Base-by-base conservation (phyloP, 2,797 vertebrate genomes). In the Acanthurus leucopareius region DNA sequence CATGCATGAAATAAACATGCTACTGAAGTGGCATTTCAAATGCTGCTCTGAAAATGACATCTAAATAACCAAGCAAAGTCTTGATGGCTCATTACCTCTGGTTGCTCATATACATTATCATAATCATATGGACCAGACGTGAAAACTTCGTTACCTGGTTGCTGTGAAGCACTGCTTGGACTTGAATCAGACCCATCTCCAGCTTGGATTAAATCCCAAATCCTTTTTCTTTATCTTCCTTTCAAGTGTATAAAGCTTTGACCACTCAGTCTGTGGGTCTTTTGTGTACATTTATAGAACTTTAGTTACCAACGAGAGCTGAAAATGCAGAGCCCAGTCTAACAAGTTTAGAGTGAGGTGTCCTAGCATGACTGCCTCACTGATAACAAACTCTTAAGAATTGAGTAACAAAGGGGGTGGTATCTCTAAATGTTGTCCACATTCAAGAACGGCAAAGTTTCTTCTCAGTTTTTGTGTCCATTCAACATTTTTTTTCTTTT, bases 11-110 rank as follows among this genome's bases (percentile, higher is more conserved):
- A 84, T 74, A 74, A 86, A 83, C 66, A 65, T 47, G 40, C 76
- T 51, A 76, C 60, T 81, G 79, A 87, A 76, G 77, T 80, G 80
- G 80, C 83, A 79, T 80, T 77, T 91, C 57, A 75, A 73, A 79
- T 78, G 56, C 53, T 56, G 47, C n/a, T 59, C 35, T 85, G 71
- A 75, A 80, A 74, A 53, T 81, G 73, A 85, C 69, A 19, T 84
- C 80, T 75, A 62, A 81, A 89, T 71, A 80, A 28, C 28, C 65
- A 38, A 76, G 73, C 0, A 44, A 68, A 28, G 62, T 72, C 54
- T 52, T 8, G 61, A 68, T 49, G 68, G 72, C 28, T 83, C 80
- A 59, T 83, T 84, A 72, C 69, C 72, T 83, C 57, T 17, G 28
- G 38, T 62, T 69, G 83, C 84, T 64, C 79, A 69, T 35, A 42